Evolutionary conservation across 1,140 invertebrate species (phyloP), one percentile per base, ranked within the genome.

Genomic region (Drosophila nasuta): DNA sequence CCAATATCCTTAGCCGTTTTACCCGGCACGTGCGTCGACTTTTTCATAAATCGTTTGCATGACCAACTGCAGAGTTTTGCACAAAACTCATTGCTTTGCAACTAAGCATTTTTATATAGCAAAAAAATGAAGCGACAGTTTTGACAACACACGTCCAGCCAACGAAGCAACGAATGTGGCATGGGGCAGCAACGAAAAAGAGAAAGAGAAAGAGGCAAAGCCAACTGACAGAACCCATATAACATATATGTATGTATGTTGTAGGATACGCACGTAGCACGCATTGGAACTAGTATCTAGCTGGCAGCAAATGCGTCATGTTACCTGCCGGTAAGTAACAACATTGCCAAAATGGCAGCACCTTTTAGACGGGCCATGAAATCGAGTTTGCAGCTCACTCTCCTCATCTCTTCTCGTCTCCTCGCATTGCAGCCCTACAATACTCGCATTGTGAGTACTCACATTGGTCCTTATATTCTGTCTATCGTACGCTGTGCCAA

Each of bases 131-230:
- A 87, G 83, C 59, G 66, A 63, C 83, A 82, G 77, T 83, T 88
- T 88, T 88, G 82, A 87, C 82, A 87, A 80, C 83, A 83, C 83
- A 87, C 83, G 83, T 87, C 57, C 83, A 52, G 28, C 13, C 43
- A 48, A 20, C 38, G 43, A 46, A 17, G 17, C 30, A 30, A 15
- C 6, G 28, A 20, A 49, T 30, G 30, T 8, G 20, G 20, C 20
- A 25, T 25, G 35, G 35, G 33, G 6, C 2, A 35, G 8, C 33
- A 35, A 35, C 8, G 8, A 30, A 10, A 60, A 11, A n/a, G 3
- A 13, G 1, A 10, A 5, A 7, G 3, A 17, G 15, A 45, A 3
- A 3, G 20, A 17, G 33, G 10, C 2, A 25, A 5, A 7, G 33
- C 10, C 20, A 30, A 6, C 3, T 38, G 64, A 62, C 57, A 41